These are phyloP conservation scores for Leptopilina myrica DNA, from an alignment of 2,888 invertebrate genomes.

Conservation along the genomic window DNA sequence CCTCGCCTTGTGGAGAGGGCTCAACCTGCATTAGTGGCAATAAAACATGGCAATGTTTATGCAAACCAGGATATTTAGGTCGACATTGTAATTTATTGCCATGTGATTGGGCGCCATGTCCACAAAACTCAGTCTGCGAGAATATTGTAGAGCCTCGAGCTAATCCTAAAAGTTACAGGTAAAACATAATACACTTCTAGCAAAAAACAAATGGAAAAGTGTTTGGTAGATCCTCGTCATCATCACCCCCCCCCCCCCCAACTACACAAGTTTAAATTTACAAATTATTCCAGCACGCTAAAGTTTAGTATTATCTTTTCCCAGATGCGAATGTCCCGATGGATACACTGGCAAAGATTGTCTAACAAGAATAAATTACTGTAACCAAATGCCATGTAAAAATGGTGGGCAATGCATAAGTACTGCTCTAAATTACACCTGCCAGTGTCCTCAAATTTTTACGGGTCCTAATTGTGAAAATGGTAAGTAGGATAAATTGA, in stretches of 20 bases:
- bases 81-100: conserved; percentile 79
- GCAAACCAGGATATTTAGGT: conserved; percentile 78
- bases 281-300: not conserved
- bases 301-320: not conserved
- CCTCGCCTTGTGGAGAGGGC: conserved; percentile 76
- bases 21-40: conserved; percentile 73
- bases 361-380: conserved; percentile 75
- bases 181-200: too few species aligned
- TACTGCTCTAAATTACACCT: conserved; percentile 72
- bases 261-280: too few species aligned
- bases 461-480: conserved; percentile 78
- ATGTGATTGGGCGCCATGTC: conserved; percentile 80
- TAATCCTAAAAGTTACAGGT: conserved; percentile 76
- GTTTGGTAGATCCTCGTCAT: too few species aligned
- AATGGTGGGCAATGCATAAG: conserved; percentile 77
- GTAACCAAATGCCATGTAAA: conserved; percentile 72
- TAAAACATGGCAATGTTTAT: conserved; percentile 77
- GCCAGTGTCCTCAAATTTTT: conserved; percentile 78
- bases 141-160: conserved; percentile 75
- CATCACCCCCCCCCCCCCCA: too few species aligned
- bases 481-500: conserved; percentile 63
- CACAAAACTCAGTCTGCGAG: conserved; percentile 75
- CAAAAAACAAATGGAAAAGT: too few species aligned
- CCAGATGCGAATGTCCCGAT: conserved; percentile 79
- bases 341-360: conserved; percentile 79